Percentiles rank a stretch among this genome's conserved stretches.
Evolutionary conservation across 2,113 vertebrate species (phyloP).

Genomic region (Myanophis thanlyinensis): DNA sequence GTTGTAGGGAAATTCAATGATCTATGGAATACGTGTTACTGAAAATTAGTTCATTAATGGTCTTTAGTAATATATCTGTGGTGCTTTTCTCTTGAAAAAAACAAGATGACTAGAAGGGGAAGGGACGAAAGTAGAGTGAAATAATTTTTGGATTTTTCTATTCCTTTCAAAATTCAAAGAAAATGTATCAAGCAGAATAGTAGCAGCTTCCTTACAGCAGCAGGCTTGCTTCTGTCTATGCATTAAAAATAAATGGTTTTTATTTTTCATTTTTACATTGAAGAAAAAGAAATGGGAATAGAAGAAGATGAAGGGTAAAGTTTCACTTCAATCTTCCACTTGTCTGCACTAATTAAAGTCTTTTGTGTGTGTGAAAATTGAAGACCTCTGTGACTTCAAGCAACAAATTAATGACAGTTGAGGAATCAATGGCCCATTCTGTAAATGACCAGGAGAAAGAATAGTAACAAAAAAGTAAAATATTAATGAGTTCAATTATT

Average conservation of each 20-base stretch:
- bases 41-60: conserved; percentile 37
- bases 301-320: background rate
- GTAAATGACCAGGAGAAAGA: conserved; percentile 6
- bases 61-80: conserved; percentile 35
- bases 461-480: conserved; percentile 17
- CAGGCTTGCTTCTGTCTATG: conserved; percentile 51
- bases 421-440: conserved; percentile 29
- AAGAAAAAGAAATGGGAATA: background rate
- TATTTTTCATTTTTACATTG: conserved; percentile 47
- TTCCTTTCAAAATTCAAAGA: conserved; percentile 59
- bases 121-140: conserved; percentile 12
- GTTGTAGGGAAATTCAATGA: background rate
- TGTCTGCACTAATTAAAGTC: conserved; percentile 19
- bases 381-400: conserved; percentile 29
- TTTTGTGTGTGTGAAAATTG: background rate
- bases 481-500: conserved; percentile 19
- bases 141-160: conserved; percentile 15
- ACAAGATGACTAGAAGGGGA: background rate
- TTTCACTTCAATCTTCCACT: background rate
- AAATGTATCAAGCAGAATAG: conserved; percentile 55
- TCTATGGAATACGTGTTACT: background rate
- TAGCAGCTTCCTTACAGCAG: conserved; percentile 18
- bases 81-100: conserved; percentile 22
- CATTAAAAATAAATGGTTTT: conserved; percentile 48
- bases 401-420: conserved; percentile 13